These are phyloP conservation scores for Eupithecia vulgata DNA, from an alignment of 2,888 invertebrate genomes.

Conservation along the genomic window DNA sequence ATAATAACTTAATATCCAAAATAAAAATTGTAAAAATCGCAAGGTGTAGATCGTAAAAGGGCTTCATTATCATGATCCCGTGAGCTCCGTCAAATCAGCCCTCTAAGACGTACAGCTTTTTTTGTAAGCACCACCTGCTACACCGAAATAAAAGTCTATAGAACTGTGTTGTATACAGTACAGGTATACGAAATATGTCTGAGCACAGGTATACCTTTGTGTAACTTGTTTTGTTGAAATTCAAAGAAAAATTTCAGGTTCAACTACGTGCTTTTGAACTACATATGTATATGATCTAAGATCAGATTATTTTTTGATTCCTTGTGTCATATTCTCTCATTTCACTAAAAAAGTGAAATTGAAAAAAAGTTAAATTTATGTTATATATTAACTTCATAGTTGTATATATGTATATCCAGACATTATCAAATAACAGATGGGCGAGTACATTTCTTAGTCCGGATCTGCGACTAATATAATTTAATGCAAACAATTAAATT, in stretches of 20 bases:
- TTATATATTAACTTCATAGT: too few relatives aligned
- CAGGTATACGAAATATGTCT: constrained; percentile 56
- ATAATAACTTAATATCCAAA: neutral
- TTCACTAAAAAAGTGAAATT: too few relatives aligned
- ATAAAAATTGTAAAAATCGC: constrained; percentile 33
- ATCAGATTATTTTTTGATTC: too few relatives aligned
- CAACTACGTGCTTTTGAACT: neutral
- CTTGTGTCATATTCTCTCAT: too few relatives aligned
- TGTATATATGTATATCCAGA: too few relatives aligned
- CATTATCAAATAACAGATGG: too few relatives aligned
- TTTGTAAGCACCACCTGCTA: constrained; percentile 67
- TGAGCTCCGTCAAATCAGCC: constrained; percentile 50
- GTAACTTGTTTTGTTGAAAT: constrained; percentile 21
- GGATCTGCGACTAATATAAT: too few relatives aligned
- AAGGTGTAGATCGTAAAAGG: constrained; percentile 38
- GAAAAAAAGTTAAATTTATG: too few relatives aligned
- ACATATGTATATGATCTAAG: too few relatives aligned
- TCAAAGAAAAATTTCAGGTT: neutral
- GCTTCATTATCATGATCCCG: constrained; percentile 40
- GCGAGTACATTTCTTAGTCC: too few relatives aligned
- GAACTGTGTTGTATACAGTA: constrained; percentile 49
- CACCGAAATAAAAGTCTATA: constrained; percentile 43
- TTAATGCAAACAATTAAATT: neutral
- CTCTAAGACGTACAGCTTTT: constrained; percentile 55
- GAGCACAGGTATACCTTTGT: constrained; percentile 22